These are phyloP conservation scores for Meta bourneti DNA, from an alignment of 2,888 invertebrate genomes.

Conservation along the genomic window DNA sequence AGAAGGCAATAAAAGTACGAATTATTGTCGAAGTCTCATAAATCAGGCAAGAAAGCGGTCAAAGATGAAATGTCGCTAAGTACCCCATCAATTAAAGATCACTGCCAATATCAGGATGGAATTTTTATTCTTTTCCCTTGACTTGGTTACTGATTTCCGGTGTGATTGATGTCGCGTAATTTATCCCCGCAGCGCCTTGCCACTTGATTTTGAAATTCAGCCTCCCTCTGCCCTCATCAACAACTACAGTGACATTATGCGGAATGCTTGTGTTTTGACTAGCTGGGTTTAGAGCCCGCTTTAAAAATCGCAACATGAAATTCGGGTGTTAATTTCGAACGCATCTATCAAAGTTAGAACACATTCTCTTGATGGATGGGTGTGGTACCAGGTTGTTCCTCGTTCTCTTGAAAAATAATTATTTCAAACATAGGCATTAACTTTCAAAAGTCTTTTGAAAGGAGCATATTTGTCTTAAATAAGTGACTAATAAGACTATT, in stretches of 20 bases:
- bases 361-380: slow-evolving; percentile 12
- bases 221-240: slow-evolving; percentile 4
- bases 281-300: not conserved
- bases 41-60: slow-evolving; percentile 58
- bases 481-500: too few relatives aligned
- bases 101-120: slow-evolving; percentile 66
- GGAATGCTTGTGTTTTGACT: slow-evolving; percentile 27
- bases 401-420: not conserved
- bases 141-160: slow-evolving; percentile 47
- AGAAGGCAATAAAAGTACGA: slow-evolving; percentile 56
- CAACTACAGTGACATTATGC: not conserved
- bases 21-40: slow-evolving; percentile 63
- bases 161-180: slow-evolving; percentile 57
- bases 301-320: slow-evolving; percentile 14
- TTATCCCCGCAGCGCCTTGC: slow-evolving; percentile 31
- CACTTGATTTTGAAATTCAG: slow-evolving; percentile 47
- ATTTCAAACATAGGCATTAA: too few relatives aligned
- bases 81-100: slow-evolving; percentile 65
- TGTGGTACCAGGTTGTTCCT: not conserved
- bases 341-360: slow-evolving; percentile 33
- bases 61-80: slow-evolving; percentile 68
- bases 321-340: slow-evolving; percentile 9
- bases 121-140: slow-evolving; percentile 46
- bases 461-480: too few relatives aligned
- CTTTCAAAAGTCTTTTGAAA: too few relatives aligned